A percentile compares a stretch with the other conserved stretches of the same genome.
Conservation (phyloP, 2,113 vertebrate genomes). For the Xiphorhynchus elegans region DNA sequence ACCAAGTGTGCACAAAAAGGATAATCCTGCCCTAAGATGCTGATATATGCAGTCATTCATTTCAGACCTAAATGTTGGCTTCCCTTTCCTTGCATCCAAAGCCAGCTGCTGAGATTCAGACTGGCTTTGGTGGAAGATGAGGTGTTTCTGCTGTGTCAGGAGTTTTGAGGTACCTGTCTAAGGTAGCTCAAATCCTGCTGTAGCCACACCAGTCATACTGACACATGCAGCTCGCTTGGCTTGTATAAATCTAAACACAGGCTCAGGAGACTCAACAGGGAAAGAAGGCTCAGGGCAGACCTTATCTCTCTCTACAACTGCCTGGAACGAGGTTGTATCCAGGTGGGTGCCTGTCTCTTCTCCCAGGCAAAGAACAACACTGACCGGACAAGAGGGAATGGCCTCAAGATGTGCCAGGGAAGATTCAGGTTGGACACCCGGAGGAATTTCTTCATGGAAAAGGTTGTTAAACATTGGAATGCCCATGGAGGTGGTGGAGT, state of each 20-base stretch:
- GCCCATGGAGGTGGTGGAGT: neutral
- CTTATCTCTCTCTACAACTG: neutral
- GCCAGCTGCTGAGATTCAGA: neutral
- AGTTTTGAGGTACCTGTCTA: neutral
- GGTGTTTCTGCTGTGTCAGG: neutral
- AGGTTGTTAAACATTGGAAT: neutral
- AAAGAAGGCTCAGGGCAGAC: neutral
- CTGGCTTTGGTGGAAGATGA: neutral
- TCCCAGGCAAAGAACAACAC: neutral
- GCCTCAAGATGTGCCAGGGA: neutral
- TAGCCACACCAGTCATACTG: neutral
- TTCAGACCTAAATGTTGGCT: neutral
- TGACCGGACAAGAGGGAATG: neutral
- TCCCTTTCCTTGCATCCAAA: neutral
- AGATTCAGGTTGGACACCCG: neutral
- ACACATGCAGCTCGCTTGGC: rapidly evolving
- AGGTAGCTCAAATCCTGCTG: neutral
- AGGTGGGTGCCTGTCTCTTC: neutral
- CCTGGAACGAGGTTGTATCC: neutral
- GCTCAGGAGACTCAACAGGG: neutral
- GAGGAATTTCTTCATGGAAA: neutral
- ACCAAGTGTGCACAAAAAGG: neutral
- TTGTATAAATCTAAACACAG: neutral
- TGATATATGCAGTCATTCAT: neutral
- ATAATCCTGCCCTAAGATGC: neutral